Conservation (phyloP, 2,113 vertebrate genomes). For the Brachypteracias leptosomus region DNA sequence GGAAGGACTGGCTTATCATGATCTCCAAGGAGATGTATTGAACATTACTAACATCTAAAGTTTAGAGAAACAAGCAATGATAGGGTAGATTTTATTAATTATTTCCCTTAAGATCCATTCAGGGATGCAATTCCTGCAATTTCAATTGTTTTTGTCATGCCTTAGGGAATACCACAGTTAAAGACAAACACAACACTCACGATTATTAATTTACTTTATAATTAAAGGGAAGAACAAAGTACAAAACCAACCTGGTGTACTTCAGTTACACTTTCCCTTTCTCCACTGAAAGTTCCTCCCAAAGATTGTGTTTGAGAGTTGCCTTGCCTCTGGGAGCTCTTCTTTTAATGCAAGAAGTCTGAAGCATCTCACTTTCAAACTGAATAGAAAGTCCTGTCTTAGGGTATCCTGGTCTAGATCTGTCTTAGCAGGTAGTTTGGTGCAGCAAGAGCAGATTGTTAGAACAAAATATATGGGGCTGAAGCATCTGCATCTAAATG, state of each 20-base stretch:
- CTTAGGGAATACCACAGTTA: not conserved
- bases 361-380: not conserved
- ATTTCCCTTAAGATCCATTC: not conserved
- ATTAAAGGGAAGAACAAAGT: not conserved
- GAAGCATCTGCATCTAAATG: not conserved
- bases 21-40: not conserved
- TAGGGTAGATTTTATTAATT: not conserved
- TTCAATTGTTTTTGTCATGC: not conserved
- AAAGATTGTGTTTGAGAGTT: not conserved
- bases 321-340: not conserved
- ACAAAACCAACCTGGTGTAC: not conserved
- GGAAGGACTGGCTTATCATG: not conserved
- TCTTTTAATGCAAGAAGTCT: not conserved
- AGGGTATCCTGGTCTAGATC: not conserved
- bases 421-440: not conserved
- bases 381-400: not conserved
- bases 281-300: not conserved
- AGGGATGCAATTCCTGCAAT: not conserved
- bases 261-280: not conserved
- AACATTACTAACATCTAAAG: not conserved
- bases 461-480: not conserved
- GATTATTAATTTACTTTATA: slow-evolving; percentile 5
- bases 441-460: not conserved
- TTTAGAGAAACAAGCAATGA: not conserved
- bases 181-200: not conserved